Evolutionary conservation across 2,888 invertebrate species (phyloP).

Genomic region (Electrophaes corylata): DNA sequence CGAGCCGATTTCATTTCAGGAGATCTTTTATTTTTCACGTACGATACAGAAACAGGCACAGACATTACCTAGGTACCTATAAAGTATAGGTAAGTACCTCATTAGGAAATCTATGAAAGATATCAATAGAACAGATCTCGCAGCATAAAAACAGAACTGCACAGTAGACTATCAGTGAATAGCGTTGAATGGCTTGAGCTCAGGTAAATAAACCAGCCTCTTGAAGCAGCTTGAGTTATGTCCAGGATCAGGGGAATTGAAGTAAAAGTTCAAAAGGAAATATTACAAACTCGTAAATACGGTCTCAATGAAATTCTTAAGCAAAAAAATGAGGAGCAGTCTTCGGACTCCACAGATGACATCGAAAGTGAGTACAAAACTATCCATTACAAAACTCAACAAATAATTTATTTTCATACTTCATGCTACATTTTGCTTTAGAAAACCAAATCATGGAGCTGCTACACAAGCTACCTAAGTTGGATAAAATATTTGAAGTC

Average conservation of each 20-base stretch:
- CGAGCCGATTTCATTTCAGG: too few species aligned
- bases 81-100: too few species aligned
- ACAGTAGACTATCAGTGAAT: too few species aligned
- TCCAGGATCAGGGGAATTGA: slow-evolving; percentile 75
- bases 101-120: too few species aligned
- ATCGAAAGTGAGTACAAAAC: slow-evolving; percentile 59
- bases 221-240: slow-evolving; percentile 28
- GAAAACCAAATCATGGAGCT: slow-evolving; percentile 74
- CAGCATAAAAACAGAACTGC: too few species aligned
- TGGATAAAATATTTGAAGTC: slow-evolving; percentile 86
- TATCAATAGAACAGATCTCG: too few species aligned
- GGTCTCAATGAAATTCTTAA: slow-evolving; percentile 56
- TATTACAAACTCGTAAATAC: slow-evolving; percentile 57
- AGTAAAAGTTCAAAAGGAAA: slow-evolving; percentile 64
- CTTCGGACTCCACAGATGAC: slow-evolving; percentile 61
- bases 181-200: too few species aligned
- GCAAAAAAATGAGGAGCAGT: slow-evolving; percentile 59
- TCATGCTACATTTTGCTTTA: slow-evolving; percentile 42
- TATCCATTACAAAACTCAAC: too few species aligned
- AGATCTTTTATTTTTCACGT: too few species aligned
- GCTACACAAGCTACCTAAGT: slow-evolving; percentile 81
- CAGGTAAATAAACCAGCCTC: too few species aligned
- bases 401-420: not conserved
- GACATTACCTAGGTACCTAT: too few species aligned
- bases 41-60: too few species aligned